Evolutionary conservation across 1,140 invertebrate genomes (phyloP), one percentile per base, ranked within the genome.

Genomic region (Formica exsecta): DNA sequence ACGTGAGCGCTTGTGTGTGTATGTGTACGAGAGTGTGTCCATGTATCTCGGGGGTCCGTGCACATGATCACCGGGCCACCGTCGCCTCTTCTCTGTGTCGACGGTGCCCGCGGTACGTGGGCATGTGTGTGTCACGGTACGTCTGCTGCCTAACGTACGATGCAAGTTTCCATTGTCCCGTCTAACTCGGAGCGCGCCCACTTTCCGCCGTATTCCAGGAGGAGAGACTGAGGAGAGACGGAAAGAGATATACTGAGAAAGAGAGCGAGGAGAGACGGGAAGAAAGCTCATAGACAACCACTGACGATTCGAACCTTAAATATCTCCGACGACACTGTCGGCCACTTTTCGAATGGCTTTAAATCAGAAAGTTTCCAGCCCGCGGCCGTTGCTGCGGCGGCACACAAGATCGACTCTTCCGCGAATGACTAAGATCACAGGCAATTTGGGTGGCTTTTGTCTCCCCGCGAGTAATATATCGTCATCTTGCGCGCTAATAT

Each of bases 141-240:
- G 91, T 90, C 91, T 92, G 90, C 85, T 83, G 77, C 76, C 85
- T 92, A 92, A 93, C 91, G 89, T 93, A 93, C 92, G 92, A 92
- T 68, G 87, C 84, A 93, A 93, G 91, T 93, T 93, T 92, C 91
- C 92, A 92, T 93, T 93, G 92, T 93, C 87, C 91, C 79, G 84
- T 77, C 76, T 87, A 91, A 90, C 87, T 90, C 86, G 85, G 86
- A 87, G 87, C 59, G 68, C 74, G 59, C 86, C 75, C 65, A 76
- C 44, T 75, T 87, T 74, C 80, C 70, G 80, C 61, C 66, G 80
- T 84, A 70, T 86, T 81, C 54, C 65, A 70, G 48, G n/a, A 25
- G 44, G 16, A 16, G 22, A 19, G 36, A n/a, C 16, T 29, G 25
- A 29, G 25, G 16, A 16, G 22, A 19, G 36, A n/a, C 16, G 48